Conservation (phyloP, 2,888 invertebrate genomes). For the Tachystola acroxantha region DNA sequence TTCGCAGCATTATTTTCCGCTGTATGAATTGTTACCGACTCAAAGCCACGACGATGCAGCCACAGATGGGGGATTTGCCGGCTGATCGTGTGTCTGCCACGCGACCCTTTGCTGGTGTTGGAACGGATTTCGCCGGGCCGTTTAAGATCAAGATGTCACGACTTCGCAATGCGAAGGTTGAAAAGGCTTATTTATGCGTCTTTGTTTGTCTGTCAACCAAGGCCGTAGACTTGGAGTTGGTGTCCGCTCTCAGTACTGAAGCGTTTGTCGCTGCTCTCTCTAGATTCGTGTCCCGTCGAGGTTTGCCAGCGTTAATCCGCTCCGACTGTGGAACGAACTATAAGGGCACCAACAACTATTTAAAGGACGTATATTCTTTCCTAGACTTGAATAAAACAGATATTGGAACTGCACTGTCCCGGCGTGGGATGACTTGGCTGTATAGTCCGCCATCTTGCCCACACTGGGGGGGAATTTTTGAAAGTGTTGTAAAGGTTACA, state of each 20-base stretch:
- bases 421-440: constrained; percentile 1
- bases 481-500: constrained; percentile 12
- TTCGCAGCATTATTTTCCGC: neutral
- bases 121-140: neutral
- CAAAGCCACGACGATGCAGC: neutral
- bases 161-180: neutral
- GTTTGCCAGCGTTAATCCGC: neutral
- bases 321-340: neutral
- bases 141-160: neutral
- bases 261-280: constrained; percentile 5
- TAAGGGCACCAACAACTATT: neutral
- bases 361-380: neutral
- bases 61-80: constrained; percentile 9
- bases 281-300: constrained; percentile 5
- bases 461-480: constrained; percentile 15
- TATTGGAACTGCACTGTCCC: neutral
- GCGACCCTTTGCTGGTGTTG: constrained; percentile 4
- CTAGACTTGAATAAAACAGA: neutral
- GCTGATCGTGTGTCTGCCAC: neutral
- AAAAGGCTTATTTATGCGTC: neutral
- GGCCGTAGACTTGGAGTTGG: neutral
- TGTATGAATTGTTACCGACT: neutral
- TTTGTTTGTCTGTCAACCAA: neutral
- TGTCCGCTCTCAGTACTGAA: neutral
- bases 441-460: constrained; percentile 7